Conservation (phyloP, 92 coral and sea anemone genomes). For the Porites cylindrica region DNA sequence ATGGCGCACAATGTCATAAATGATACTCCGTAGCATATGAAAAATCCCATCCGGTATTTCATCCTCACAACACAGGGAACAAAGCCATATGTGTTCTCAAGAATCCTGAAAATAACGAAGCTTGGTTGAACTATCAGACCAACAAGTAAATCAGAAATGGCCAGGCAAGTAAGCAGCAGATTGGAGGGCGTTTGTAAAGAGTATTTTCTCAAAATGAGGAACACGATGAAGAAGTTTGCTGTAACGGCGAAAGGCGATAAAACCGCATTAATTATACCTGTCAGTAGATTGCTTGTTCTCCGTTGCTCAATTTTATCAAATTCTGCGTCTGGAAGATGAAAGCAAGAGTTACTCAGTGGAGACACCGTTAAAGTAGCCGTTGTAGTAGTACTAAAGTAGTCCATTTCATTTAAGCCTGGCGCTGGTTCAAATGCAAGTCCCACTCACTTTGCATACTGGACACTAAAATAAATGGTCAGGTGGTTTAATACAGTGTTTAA, state of each 20-base stretch:
- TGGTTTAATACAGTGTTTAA: neutral
- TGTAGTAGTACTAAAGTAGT: neutral
- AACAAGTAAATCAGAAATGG: conserved; percentile 74
- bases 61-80: conserved; percentile 75
- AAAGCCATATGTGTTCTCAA: conserved; percentile 64
- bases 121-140: conserved; percentile 79
- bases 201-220: conserved; percentile 51
- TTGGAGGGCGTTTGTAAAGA: conserved; percentile 74
- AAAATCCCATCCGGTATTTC: conserved; percentile 76
- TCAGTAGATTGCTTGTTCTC: conserved; percentile 62
- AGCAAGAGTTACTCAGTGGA: conserved; percentile 30
- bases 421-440: neutral
- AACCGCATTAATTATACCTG: conserved; percentile 63
- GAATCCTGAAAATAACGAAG: conserved; percentile 67
- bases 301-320: conserved; percentile 67
- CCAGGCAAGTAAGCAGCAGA: conserved; percentile 69
- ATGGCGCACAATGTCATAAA: conserved; percentile 84
- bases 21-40: conserved; percentile 82
- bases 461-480: neutral
- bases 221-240: conserved; percentile 57
- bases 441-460: neutral
- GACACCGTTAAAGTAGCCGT: neutral
- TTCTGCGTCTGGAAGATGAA: conserved; percentile 68
- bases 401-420: neutral
- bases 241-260: conserved; percentile 79